Conservation (phyloP, 2,888 invertebrate species). For the Tipula unca region DNA sequence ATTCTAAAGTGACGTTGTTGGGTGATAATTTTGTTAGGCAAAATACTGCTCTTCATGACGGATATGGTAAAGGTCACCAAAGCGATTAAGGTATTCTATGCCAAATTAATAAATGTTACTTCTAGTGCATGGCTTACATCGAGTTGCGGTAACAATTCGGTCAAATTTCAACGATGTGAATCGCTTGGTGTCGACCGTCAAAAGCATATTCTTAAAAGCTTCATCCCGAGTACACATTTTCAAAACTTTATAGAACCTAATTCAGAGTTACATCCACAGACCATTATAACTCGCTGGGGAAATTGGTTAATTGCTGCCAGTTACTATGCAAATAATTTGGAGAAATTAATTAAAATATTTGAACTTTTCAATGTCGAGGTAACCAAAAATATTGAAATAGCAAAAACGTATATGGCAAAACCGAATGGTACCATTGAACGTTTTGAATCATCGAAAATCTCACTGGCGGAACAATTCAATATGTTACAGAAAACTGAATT, state of each 20-base stretch:
- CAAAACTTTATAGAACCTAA: too few relatives aligned
- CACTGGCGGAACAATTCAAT: not conserved
- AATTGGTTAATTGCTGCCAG: not conserved
- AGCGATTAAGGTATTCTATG: slow-evolving; percentile 29
- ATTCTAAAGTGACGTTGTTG: slow-evolving; percentile 17
- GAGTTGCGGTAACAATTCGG: slow-evolving; percentile 30
- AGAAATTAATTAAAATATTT: not conserved
- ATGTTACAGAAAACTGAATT: not conserved
- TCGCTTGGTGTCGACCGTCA: too few relatives aligned
- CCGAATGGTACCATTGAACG: not conserved
- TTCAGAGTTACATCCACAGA: slow-evolving; percentile 26
- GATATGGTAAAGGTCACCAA: slow-evolving; percentile 29
- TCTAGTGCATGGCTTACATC: slow-evolving; percentile 31
- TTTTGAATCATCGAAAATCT: not conserved
- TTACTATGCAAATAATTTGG: not conserved
- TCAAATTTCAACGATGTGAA: slow-evolving; percentile 26
- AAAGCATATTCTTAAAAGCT: too few relatives aligned
- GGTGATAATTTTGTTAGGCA: slow-evolving; percentile 1
- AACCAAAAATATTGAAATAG: not conserved
- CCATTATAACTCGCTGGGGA: not conserved
- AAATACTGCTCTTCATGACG: slow-evolving; percentile 24
- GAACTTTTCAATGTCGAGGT: not conserved
- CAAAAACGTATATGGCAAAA: not conserved
- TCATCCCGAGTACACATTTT: too few relatives aligned
- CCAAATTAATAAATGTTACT: slow-evolving; percentile 30